Evolutionary conservation across 2,888 invertebrate species (phyloP).

Genomic region (Stenotaenia linearis): DNA sequence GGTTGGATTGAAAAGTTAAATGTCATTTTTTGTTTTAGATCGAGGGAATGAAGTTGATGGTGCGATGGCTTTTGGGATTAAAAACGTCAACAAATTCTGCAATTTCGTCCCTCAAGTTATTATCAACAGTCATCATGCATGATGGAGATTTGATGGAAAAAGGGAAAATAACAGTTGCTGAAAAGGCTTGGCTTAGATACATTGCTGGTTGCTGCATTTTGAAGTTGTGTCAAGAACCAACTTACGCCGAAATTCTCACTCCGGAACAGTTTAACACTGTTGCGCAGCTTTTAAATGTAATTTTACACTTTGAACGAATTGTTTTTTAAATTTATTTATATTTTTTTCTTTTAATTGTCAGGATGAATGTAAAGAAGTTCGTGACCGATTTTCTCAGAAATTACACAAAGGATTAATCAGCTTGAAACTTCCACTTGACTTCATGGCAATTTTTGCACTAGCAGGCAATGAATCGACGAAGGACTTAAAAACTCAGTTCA

Average conservation of each 20-base stretch:
- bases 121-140: slow-evolving; percentile 87
- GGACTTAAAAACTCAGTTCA: slow-evolving; percentile 54
- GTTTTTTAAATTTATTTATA: background rate
- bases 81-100: slow-evolving; percentile 81
- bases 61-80: slow-evolving; percentile 87
- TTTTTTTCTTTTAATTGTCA: slow-evolving; percentile 40
- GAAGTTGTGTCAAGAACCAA: slow-evolving; percentile 94
- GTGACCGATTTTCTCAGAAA: slow-evolving; percentile 82
- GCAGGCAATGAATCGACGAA: slow-evolving; percentile 83
- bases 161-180: slow-evolving; percentile 58
- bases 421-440: slow-evolving; percentile 74
- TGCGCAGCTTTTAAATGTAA: slow-evolving; percentile 79
- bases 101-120: slow-evolving; percentile 88
- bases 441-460: slow-evolving; percentile 91
- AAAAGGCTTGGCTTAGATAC: slow-evolving; percentile 87
- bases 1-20: slow-evolving; percentile 17
- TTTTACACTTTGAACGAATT: background rate
- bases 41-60: slow-evolving; percentile 93
- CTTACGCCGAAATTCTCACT: slow-evolving; percentile 89
- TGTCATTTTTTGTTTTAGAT: slow-evolving; percentile 45
- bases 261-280: slow-evolving; percentile 92
- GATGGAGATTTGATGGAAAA: slow-evolving; percentile 73
- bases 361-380: slow-evolving; percentile 60
- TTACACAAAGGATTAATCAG: slow-evolving; percentile 76
- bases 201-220: slow-evolving; percentile 93